A percentile compares a stretch with the other conserved stretches of the same genome.
Evolutionary conservation across 2,797 vertebrate genomes (phyloP).

Genomic region (Tolypeutes matacus): DNA sequence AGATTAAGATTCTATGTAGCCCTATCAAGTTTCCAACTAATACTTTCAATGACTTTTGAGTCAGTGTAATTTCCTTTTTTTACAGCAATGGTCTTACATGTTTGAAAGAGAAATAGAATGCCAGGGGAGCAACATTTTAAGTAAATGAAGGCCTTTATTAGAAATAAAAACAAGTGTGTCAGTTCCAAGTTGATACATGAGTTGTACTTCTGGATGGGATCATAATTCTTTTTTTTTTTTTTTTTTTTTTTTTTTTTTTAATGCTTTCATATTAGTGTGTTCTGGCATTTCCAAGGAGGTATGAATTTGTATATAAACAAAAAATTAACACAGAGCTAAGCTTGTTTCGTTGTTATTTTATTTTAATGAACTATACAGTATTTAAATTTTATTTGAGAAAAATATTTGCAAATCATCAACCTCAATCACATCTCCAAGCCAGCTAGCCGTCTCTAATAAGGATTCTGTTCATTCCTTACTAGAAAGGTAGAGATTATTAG

Average conservation of each 20-base stretch:
- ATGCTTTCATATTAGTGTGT: conserved; percentile 68
- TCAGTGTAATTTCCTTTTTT: conserved; percentile 71
- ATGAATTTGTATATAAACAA: conserved; percentile 77
- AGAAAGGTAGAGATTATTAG: background rate
- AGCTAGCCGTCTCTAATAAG: background rate
- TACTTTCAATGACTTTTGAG: conserved; percentile 74
- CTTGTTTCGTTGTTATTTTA: conserved; percentile 66
- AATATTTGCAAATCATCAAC: conserved; percentile 19
- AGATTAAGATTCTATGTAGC: conserved; percentile 78
- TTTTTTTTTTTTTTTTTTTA: too few species aligned
- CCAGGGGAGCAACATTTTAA: conserved; percentile 78
- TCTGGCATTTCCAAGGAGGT: conserved; percentile 77
- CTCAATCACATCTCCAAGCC: background rate
- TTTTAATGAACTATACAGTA: conserved; percentile 54
- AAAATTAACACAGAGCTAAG: conserved; percentile 68
- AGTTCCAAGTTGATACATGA: conserved; percentile 68
- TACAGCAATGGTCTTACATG: conserved; percentile 67
- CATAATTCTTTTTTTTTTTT: conserved; percentile 81
- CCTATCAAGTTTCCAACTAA: conserved; percentile 75
- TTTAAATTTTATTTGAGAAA: conserved; percentile 66
- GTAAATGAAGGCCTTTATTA: conserved; percentile 81
- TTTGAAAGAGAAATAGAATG: conserved; percentile 73
- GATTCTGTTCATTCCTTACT: background rate
- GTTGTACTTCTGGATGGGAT: conserved; percentile 62
- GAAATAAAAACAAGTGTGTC: conserved; percentile 83